Evolutionary conservation across 2,797 vertebrate species (phyloP).

Genomic region (Pyrocephalus nanus): DNA sequence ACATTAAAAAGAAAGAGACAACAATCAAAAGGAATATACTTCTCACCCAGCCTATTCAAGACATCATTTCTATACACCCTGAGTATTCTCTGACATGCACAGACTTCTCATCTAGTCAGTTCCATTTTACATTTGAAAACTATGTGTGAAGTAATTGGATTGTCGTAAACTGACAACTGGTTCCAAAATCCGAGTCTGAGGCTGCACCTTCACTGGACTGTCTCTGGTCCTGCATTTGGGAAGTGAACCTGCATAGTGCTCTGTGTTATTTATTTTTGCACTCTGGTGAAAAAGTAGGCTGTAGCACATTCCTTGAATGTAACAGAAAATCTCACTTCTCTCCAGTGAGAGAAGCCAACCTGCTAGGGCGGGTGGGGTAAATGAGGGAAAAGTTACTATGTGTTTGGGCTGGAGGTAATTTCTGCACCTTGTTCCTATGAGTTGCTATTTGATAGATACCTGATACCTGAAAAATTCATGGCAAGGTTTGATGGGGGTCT

Average conservation of each 20-base stretch:
- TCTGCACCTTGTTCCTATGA: background rate
- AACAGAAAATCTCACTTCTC: background rate
- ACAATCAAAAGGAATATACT: conserved; percentile 78
- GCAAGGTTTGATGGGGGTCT: background rate
- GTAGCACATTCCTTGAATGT: background rate
- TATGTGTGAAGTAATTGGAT: conserved; percentile 15
- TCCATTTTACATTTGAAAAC: conserved; percentile 47
- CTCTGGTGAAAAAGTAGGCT: background rate
- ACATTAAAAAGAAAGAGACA: conserved; percentile 80
- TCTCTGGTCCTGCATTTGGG: background rate
- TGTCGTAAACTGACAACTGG: background rate
- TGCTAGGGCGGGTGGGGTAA: background rate
- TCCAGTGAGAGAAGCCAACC: background rate
- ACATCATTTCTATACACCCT: conserved; percentile 55
- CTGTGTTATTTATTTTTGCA: background rate
- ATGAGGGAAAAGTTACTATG: background rate
- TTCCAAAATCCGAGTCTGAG: background rate
- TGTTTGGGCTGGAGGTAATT: background rate
- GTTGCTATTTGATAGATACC: background rate
- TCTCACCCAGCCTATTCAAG: conserved; percentile 71
- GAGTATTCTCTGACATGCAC: conserved; percentile 47
- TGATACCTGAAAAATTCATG: background rate
- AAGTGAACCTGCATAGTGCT: background rate
- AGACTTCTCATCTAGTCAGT: conserved; percentile 60
- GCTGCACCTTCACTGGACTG: background rate